Base-by-base conservation (phyloP, 2,888 invertebrate genomes). In the Amiota minor region DNA sequence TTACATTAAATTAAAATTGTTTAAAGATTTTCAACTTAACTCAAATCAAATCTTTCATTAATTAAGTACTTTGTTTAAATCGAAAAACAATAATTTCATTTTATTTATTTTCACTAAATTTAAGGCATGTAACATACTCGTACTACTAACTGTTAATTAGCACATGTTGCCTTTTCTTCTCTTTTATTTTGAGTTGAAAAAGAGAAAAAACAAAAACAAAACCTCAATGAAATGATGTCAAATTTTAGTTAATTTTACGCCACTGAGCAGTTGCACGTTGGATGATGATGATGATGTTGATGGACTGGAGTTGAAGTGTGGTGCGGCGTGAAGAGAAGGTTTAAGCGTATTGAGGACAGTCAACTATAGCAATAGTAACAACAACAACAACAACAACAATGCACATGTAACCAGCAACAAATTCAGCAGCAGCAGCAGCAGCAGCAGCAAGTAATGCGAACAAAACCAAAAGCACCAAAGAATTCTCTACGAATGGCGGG, bases 371-470 rank as follows among this genome's bases (percentile, higher is more conserved):
- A 65, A n/a, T 16, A 65, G 9, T 16, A 18, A 47, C 47, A 65
- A 3, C 67, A 67, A 67, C 50, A 50, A 67, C 50, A 67, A 68
- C 50, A 53, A 68, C 50, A 68, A 53, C 53, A 49, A 45, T 4
- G 2, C 35, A 35, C 35, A 35, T 35, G 35, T 35, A 35, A 35
- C 35, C 35, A 35, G 35, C 35, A 35, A 35, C 62, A n/a, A 35
- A 10, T n/a, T 2, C n/a, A 53, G 3, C 12, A 53, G 14, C 12
- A 12, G n/a, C 3, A 53, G 53, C 6, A 53, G 6, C 6, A n/a
- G 14, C 35, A 62, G n/a, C 6, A 62, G 12, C 16, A 18, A 16
- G 18, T 20, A 65, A 65, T 49, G 65, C 47, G 49, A 65, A 23
- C 45, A 62, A 14, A 62, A 23, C 18, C 23, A 59, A 35, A 35